phyloP scores from a whole-genome alignment of 2,888 invertebrate genomes.

The Rutpela maculata region DNA sequence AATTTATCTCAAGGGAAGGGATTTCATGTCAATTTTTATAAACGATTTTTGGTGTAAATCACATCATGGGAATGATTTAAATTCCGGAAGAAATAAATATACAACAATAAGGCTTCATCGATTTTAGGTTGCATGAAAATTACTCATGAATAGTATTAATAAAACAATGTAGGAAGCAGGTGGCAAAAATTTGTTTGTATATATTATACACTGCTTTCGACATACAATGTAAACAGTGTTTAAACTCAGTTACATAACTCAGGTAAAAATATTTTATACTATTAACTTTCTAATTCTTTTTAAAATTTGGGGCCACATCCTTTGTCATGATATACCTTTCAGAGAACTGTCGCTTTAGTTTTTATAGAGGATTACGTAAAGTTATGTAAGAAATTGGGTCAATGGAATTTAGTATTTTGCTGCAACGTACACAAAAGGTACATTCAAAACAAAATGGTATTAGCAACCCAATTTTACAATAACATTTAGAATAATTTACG shows the following conservation, averaged over 20 bases:
- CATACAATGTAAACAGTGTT: slow-evolving; percentile 1
- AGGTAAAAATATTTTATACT: slow-evolving; percentile 19
- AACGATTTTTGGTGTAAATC: slow-evolving; percentile 67
- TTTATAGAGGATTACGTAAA: slow-evolving; percentile 51
- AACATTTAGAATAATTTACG: slow-evolving; percentile 14
- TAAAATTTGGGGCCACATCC: slow-evolving; percentile 36
- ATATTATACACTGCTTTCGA: background rate
- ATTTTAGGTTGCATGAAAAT: slow-evolving; percentile 43
- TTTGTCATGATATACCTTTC: slow-evolving; percentile 30
- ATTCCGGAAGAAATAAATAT: slow-evolving; percentile 54
- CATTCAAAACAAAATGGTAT: slow-evolving; percentile 17
- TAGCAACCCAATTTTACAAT: slow-evolving; percentile 15
- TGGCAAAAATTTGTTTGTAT: slow-evolving; percentile 18
- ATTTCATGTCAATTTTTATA: slow-evolving; percentile 69
- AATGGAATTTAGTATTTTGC: slow-evolving; percentile 38
- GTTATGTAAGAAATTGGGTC: slow-evolving; percentile 53
- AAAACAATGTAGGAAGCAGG: slow-evolving; percentile 9
- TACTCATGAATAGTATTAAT: slow-evolving; percentile 24
- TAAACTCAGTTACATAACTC: slow-evolving; percentile 20
- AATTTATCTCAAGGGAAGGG: slow-evolving; percentile 70
- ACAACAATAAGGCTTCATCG: slow-evolving; percentile 48
- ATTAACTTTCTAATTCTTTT: slow-evolving; percentile 51
- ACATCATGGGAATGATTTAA: slow-evolving; percentile 62
- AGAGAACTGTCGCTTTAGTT: slow-evolving; percentile 46
- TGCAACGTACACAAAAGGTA: slow-evolving; percentile 31